Percentiles rank a stretch among this genome's conserved stretches.
Conservation (phyloP, 2,888 invertebrate genomes). For the Brenthis ino region DNA sequence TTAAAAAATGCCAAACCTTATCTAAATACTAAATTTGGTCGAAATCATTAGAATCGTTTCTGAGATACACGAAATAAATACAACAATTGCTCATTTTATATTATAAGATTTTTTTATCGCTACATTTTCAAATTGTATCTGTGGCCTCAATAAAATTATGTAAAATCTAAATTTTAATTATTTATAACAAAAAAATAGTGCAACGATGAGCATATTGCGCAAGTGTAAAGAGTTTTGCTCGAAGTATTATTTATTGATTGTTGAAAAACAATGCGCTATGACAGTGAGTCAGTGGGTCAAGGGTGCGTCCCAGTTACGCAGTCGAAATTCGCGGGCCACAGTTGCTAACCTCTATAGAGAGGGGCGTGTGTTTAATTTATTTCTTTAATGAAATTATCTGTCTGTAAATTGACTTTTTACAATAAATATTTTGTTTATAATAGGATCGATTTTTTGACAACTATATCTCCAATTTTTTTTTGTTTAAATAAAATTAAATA, state of each 20-base stretch:
- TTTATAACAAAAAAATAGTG: conserved; percentile 45
- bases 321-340: conserved; percentile 77
- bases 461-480: no score
- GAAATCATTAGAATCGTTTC: no score
- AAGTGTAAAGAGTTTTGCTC: conserved; percentile 70
- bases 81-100: no score
- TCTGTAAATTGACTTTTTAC: not conserved
- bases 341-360: conserved; percentile 74
- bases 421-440: not conserved
- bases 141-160: no score
- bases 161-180: no score
- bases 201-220: conserved; percentile 69
- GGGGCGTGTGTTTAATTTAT: conserved; percentile 48
- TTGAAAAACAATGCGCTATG: conserved; percentile 79
- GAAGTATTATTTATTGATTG: conserved; percentile 81
- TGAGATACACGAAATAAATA: no score
- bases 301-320: conserved; percentile 76
- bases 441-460: no score
- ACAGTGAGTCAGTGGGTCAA: conserved; percentile 81
- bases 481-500: no score
- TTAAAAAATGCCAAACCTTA: no score
- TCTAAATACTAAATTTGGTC: no score
- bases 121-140: no score
- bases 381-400: conserved; percentile 13
- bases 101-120: no score